Conservation (phyloP, 2,113 vertebrate species). For the Erpornis zantholeuca region DNA sequence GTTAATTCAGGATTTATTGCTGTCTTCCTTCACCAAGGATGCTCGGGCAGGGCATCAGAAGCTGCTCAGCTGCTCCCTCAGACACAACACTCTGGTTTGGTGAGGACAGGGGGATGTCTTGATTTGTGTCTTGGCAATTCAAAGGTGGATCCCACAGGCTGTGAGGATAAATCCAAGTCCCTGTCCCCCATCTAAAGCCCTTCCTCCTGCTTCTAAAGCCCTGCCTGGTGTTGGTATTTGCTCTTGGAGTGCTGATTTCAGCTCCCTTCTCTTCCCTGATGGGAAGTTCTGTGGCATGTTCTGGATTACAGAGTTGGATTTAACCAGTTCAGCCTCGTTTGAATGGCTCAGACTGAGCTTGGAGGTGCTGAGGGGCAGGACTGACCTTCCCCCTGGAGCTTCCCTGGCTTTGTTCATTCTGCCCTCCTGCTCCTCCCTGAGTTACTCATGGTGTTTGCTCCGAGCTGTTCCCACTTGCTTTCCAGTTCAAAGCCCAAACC, state of each 20-base stretch:
- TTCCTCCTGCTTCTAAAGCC: not conserved
- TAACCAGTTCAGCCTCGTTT: not conserved
- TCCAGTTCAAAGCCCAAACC: not conserved
- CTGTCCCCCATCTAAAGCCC: accelerated
- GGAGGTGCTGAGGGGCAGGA: not conserved
- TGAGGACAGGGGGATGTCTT: not conserved
- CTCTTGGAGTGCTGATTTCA: not conserved
- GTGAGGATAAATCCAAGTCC: not conserved
- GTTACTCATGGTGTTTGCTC: not conserved
- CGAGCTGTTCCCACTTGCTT: not conserved
- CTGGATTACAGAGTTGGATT: not conserved
- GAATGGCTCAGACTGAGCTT: accelerated
- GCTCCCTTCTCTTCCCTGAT: not conserved
- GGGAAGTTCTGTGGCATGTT: not conserved
- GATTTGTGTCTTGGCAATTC: accelerated
- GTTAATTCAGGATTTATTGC: not conserved
- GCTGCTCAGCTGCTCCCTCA: not conserved
- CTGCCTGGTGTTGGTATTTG: not conserved
- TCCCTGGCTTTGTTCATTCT: not conserved
- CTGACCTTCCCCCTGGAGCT: not conserved
- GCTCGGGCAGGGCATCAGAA: not conserved
- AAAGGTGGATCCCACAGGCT: not conserved
- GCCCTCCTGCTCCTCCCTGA: not conserved
- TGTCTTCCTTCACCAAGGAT: not conserved
- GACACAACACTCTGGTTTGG: not conserved